These are phyloP conservation scores for Chaetops frenatus DNA, from an alignment of 2,113 vertebrate genomes.

Conservation along the genomic window DNA sequence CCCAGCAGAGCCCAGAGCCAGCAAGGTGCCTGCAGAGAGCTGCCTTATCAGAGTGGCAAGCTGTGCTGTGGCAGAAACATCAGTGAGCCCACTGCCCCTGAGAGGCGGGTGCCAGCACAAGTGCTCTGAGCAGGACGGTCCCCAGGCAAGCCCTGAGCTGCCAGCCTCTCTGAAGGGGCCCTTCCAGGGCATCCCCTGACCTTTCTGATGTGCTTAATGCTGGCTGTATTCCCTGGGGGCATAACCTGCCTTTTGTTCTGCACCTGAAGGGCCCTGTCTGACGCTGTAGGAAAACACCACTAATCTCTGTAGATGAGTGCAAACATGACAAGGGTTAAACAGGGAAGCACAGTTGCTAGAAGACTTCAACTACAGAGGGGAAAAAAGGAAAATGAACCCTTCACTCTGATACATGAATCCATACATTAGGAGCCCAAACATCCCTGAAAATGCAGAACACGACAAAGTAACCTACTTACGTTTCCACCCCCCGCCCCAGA, in stretches of 20 bases:
- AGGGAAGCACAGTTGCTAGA: background rate
- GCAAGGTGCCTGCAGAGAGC: background rate
- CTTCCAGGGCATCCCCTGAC: background rate
- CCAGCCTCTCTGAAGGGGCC: background rate
- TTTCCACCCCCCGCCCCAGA: background rate
- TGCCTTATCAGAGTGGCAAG: background rate
- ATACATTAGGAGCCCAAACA: background rate
- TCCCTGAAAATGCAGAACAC: background rate
- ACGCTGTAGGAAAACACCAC: background rate
- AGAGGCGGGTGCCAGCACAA: background rate
- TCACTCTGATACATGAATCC: background rate
- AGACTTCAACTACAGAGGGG: background rate
- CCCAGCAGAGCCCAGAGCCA: background rate
- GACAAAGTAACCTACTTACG: background rate
- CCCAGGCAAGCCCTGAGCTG: rapidly evolving
- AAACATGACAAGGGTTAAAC: background rate
- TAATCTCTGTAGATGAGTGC: background rate
- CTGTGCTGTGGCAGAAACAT: background rate
- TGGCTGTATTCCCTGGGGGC: background rate
- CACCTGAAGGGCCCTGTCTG: background rate
- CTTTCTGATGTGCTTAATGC: background rate
- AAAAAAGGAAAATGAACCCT: background rate
- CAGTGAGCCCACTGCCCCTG: background rate
- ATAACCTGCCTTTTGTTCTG: background rate
- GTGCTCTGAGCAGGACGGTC: rapidly evolving